Evolutionary conservation across 2,113 vertebrate genomes (phyloP).

Genomic region (Tachycineta bicolor): DNA sequence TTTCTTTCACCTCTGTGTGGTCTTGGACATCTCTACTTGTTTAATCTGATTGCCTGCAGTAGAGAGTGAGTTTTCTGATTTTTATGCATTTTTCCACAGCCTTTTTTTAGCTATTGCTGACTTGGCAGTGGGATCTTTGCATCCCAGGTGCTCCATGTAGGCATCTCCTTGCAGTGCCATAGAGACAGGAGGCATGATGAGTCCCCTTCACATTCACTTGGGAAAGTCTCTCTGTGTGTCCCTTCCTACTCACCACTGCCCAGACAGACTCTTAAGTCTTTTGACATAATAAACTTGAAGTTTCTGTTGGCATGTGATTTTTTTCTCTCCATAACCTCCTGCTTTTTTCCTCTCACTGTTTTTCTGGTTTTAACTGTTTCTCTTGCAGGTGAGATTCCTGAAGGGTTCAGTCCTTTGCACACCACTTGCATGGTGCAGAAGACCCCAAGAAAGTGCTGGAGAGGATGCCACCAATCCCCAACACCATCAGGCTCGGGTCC

Average conservation of each 20-base stretch:
- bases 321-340: background rate
- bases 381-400: background rate
- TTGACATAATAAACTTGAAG: background rate
- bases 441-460: background rate
- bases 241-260: background rate
- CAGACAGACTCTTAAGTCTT: background rate
- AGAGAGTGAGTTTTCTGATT: background rate
- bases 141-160: accelerated
- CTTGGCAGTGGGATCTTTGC: accelerated
- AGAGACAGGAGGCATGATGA: accelerated
- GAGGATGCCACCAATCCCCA: background rate
- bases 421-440: background rate
- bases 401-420: background rate
- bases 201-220: accelerated
- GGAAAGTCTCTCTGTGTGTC: accelerated
- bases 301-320: background rate
- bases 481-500: background rate
- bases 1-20: background rate
- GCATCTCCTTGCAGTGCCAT: accelerated
- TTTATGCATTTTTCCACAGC: background rate
- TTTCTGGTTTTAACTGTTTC: background rate
- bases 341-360: background rate
- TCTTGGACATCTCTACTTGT: background rate
- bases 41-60: background rate
- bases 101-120: accelerated